These are phyloP conservation scores for Delia radicum DNA, from an alignment of 1,140 invertebrate species.

Conservation along the genomic window DNA sequence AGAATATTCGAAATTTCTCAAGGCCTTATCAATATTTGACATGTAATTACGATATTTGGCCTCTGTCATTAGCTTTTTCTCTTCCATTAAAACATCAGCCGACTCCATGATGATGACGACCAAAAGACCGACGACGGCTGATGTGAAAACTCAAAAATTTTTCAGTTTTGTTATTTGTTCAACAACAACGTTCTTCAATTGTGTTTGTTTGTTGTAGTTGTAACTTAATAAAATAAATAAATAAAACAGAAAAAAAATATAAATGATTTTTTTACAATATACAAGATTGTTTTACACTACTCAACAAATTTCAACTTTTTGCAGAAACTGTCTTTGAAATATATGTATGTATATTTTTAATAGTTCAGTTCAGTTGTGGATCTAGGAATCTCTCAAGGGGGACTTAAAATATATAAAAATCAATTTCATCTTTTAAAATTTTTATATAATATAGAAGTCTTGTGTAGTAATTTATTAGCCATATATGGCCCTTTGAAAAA, in stretches of 20 bases:
- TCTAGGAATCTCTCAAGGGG: too few species aligned
- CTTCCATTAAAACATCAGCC: conserved; percentile 59
- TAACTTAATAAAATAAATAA: neutral
- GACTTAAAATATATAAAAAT: too few species aligned
- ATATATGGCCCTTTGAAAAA: too few species aligned
- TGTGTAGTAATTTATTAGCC: too few species aligned
- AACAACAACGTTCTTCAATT: neutral
- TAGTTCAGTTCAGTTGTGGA: too few species aligned
- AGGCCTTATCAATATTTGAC: conserved; percentile 80
- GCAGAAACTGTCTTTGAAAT: too few species aligned
- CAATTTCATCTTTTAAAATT: too few species aligned
- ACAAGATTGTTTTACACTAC: too few species aligned
- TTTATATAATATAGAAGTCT: too few species aligned
- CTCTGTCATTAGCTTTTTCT: conserved; percentile 73
- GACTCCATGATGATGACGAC: conserved; percentile 50
- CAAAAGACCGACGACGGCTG: neutral
- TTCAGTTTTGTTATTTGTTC: neutral
- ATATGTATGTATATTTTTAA: too few species aligned
- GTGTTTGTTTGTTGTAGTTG: neutral
- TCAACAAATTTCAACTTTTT: too few species aligned
- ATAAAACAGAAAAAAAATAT: neutral
- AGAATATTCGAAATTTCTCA: conserved; percentile 91
- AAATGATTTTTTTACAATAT: neutral
- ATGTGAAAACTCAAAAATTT: neutral
- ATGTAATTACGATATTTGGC: conserved; percentile 79